Conservation (phyloP, 2,113 vertebrate genomes). For the Aptenodytes forsteri region DNA sequence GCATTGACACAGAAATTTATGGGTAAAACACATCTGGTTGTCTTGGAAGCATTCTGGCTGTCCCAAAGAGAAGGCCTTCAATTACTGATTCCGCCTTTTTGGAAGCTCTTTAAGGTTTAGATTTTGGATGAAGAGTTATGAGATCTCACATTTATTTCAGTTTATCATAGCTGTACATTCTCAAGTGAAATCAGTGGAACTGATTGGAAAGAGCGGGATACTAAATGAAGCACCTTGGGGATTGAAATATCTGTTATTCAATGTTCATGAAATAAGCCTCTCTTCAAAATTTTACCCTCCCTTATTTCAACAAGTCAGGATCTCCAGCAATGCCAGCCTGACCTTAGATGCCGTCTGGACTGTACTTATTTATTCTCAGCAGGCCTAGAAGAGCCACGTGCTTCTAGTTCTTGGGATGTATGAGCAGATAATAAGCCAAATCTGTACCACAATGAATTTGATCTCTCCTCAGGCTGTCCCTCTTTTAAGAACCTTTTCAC, state of each 20-base stretch:
- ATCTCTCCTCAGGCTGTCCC: not conserved
- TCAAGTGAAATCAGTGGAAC: slow-evolving; percentile 10
- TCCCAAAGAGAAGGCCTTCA: not conserved
- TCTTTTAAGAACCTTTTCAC: not conserved
- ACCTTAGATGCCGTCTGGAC: slow-evolving; percentile 28
- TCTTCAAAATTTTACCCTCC: not conserved
- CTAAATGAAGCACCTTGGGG: slow-evolving; percentile 8
- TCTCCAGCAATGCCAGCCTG: not conserved
- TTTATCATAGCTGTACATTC: slow-evolving; percentile 15
- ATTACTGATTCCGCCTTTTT: not conserved
- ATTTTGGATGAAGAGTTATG: not conserved
- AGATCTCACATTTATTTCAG: slow-evolving; percentile 27
- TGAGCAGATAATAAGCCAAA: not conserved
- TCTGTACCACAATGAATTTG: not conserved
- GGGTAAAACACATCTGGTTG: not conserved
- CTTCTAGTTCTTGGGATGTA: not conserved
- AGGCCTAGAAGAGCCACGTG: not conserved
- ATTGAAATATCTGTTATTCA: not conserved
- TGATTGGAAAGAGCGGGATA: not conserved
- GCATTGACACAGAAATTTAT: not conserved
- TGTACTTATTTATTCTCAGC: not conserved
- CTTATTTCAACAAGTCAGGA: not conserved
- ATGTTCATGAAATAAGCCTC: not conserved
- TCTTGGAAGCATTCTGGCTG: not conserved
- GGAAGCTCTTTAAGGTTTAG: not conserved